Conservation (phyloP, 2,113 vertebrate species). For the Brevimyrus niger region DNA sequence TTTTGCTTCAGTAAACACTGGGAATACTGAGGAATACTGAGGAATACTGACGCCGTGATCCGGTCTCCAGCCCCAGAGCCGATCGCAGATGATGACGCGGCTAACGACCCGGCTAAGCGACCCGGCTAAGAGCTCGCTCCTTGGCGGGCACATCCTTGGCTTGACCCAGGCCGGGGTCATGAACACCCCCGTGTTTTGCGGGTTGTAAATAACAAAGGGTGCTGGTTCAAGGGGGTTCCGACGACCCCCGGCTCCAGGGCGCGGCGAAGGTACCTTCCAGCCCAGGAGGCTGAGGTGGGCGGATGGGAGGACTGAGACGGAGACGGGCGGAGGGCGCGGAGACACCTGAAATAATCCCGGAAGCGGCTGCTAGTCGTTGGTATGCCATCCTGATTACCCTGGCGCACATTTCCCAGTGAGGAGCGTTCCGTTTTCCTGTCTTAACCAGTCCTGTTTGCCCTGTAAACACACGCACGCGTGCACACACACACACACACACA, state of each 20-base stretch:
- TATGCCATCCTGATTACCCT: not conserved
- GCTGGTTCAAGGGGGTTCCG: not conserved
- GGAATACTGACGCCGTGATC: not conserved
- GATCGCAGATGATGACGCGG: not conserved
- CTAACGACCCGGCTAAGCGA: not conserved
- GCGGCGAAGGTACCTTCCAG: not conserved
- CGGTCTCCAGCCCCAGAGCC: not conserved
- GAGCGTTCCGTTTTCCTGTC: not conserved
- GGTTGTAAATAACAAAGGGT: not conserved
- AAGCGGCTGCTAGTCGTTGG: not conserved
- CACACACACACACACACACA: not conserved
- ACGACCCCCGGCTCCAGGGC: not conserved
- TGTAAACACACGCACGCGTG: slow-evolving; percentile 24
- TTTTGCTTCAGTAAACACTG: not conserved
- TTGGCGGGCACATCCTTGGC: not conserved
- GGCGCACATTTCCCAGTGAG: not conserved
- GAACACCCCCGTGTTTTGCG: not conserved
- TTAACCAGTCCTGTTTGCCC: slow-evolving; percentile 29
- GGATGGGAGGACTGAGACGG: not conserved
- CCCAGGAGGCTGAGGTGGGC: not conserved
- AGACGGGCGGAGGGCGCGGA: not conserved
- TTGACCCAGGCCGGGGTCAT: not conserved
- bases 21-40: not conserved
- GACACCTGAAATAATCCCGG: not conserved
- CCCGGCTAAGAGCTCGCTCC: not conserved